These are phyloP conservation scores for Sialis fuliginosa DNA, from an alignment of 2,888 invertebrate species.

Conservation along the genomic window DNA sequence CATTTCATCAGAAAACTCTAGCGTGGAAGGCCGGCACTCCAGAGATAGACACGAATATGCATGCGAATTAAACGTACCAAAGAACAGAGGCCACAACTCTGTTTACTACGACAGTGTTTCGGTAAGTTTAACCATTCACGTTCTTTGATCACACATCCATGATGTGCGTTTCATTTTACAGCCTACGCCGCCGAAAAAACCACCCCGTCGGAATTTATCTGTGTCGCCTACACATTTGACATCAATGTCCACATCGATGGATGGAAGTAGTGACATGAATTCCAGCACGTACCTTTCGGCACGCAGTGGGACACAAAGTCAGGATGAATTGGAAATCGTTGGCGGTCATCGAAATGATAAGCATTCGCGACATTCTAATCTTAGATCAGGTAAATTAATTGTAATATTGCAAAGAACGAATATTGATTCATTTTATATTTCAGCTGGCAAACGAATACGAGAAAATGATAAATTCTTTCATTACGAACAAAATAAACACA, in stretches of 20 bases:
- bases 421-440: too few species aligned
- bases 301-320: slow-evolving; percentile 48
- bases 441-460: too few species aligned
- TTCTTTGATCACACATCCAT: too few species aligned
- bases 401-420: too few species aligned
- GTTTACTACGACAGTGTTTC: slow-evolving; percentile 42
- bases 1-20: slow-evolving; percentile 39
- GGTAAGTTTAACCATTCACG: slow-evolving; percentile 24
- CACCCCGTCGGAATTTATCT: slow-evolving; percentile 69
- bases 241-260: slow-evolving; percentile 36
- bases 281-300: too few species aligned
- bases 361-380: too few species aligned
- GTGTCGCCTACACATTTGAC: slow-evolving; percentile 67
- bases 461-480: too few species aligned
- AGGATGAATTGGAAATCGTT: slow-evolving; percentile 41
- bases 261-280: slow-evolving; percentile 14
- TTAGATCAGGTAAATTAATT: too few species aligned
- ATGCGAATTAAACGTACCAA: slow-evolving; percentile 17
- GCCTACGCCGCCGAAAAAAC: slow-evolving; percentile 80
- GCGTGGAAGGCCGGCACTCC: slow-evolving; percentile 32
- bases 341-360: too few species aligned
- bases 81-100: slow-evolving; percentile 26
- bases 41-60: slow-evolving; percentile 26
- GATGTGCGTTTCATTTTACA: slow-evolving; percentile 20
- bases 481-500: too few species aligned